These are phyloP conservation scores for Propithecus deckenii DNA, from an alignment of 2,797 vertebrate genomes.

Conservation along the genomic window DNA sequence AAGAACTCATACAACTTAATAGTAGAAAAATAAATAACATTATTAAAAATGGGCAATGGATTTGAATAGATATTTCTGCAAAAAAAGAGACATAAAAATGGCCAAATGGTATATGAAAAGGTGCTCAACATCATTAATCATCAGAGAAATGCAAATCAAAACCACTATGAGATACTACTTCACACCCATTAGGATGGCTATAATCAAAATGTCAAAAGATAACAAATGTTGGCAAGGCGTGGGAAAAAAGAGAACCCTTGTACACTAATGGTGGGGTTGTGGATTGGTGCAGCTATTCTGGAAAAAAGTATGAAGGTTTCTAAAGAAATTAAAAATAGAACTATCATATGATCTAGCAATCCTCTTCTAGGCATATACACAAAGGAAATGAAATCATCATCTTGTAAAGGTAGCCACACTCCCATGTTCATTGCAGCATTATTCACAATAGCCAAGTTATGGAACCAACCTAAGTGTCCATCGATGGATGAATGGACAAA, in stretches of 20 bases:
- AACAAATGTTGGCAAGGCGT: not conserved
- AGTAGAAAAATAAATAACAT: not conserved
- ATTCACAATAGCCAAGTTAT: not conserved
- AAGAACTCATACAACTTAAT: not conserved
- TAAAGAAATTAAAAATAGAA: not conserved
- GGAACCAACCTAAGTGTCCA: not conserved
- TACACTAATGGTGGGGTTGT: not conserved
- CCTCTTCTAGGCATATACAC: not conserved
- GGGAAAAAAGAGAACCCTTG: not conserved
- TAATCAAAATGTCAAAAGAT: not conserved
- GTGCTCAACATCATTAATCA: not conserved
- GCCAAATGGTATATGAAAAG: not conserved
- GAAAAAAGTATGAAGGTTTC: not conserved
- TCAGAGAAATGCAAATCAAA: not conserved
- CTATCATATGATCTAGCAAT: not conserved
- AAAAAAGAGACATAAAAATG: not conserved
- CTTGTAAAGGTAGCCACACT: not conserved
- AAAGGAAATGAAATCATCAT: not conserved
- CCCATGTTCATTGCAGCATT: not conserved
- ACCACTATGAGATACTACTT: not conserved
- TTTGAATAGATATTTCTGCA: not conserved
- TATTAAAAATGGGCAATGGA: not conserved
- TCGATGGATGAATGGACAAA: not conserved
- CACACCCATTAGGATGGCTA: not conserved
- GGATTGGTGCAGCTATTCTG: not conserved